phyloP scores from a whole-genome alignment of 2,113 vertebrate species.

The Ariopsis seemanni region DNA sequence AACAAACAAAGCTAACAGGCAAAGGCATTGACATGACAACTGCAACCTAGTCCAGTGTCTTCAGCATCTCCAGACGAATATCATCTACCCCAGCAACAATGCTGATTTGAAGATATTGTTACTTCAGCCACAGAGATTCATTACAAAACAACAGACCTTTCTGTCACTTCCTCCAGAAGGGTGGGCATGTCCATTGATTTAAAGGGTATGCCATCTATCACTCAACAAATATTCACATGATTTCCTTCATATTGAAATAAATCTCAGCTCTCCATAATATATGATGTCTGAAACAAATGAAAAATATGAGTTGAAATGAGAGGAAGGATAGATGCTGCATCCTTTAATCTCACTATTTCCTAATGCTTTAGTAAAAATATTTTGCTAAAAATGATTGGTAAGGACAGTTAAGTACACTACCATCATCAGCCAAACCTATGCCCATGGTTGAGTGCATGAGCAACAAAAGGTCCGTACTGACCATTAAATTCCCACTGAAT shows the following conservation, averaged over 20 bases:
- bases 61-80: background rate
- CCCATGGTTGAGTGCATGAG: background rate
- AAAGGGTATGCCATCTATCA: background rate
- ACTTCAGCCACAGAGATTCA: background rate
- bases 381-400: background rate
- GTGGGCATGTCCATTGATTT: background rate
- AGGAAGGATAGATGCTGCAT: background rate
- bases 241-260: background rate
- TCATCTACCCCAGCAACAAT: background rate
- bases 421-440: background rate
- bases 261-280: background rate
- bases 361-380: background rate
- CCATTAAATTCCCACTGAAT: background rate
- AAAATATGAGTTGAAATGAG: background rate
- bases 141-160: background rate
- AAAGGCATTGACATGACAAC: background rate
- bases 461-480: background rate
- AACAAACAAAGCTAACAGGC: too few relatives aligned
- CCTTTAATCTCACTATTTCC: background rate
- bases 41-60: background rate
- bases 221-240: background rate
- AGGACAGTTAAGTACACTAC: background rate
- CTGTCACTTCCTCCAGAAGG: background rate
- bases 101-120: background rate
- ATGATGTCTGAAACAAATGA: background rate